Evolutionary conservation across 2,797 vertebrate species (phyloP).

Genomic region (Lutjanus argentimaculatus): DNA sequence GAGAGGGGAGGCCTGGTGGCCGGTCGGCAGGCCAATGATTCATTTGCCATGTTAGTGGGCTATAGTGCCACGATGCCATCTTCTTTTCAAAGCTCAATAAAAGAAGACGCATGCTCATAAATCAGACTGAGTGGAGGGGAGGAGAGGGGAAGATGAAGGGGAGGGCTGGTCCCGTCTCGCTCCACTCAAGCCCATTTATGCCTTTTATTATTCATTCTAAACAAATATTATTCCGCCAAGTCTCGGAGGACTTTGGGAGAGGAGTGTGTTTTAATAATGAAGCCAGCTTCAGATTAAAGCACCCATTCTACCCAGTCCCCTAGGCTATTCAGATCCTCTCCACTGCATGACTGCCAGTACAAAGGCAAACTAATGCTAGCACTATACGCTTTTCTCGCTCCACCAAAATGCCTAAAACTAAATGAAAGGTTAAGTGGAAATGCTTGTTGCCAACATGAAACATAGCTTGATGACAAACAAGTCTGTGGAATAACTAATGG

Average conservation of each 20-base stretch:
- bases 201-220: conserved; percentile 82
- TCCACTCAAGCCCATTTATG: conserved; percentile 74
- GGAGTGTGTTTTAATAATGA: conserved; percentile 82
- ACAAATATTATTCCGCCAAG: conserved; percentile 84
- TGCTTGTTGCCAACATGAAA: conserved; percentile 47
- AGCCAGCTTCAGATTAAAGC: conserved; percentile 76
- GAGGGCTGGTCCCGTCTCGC: conserved; percentile 62
- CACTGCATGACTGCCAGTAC: conserved; percentile 58
- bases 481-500: conserved; percentile 15
- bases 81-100: conserved; percentile 84
- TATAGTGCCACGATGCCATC: conserved; percentile 78
- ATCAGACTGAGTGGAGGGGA: conserved; percentile 73
- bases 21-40: conserved; percentile 72
- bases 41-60: conserved; percentile 79
- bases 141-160: conserved; percentile 61
- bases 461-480: conserved; percentile 21
- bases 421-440: conserved; percentile 55
- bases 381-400: conserved; percentile 34
- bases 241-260: conserved; percentile 77
- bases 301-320: conserved; percentile 66
- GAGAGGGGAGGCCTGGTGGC: neutral
- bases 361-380: conserved; percentile 55
- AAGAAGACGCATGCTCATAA: conserved; percentile 75
- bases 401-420: conserved; percentile 24
- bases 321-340: conserved; percentile 64